Evolutionary conservation across 2,797 vertebrate genomes (phyloP).

Genomic region (Cuniculus paca): DNA sequence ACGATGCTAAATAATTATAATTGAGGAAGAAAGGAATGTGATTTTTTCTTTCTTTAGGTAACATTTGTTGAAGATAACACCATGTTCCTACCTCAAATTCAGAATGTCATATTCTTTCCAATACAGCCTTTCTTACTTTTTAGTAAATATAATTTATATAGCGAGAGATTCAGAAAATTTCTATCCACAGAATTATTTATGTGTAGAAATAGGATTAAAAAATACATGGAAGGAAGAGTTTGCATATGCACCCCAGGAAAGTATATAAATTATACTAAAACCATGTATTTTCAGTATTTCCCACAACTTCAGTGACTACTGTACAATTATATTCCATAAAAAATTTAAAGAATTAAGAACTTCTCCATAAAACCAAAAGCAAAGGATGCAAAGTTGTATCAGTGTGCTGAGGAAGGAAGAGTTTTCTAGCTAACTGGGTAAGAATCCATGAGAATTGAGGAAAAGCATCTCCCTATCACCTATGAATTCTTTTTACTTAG

Average conservation of each 20-base stretch:
- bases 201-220: not conserved
- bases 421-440: not conserved
- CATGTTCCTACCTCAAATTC: not conserved
- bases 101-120: not conserved
- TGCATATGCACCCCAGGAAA: not conserved
- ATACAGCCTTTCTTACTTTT: not conserved
- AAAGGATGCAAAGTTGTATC: not conserved
- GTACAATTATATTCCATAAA: not conserved
- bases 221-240: not conserved
- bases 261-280: not conserved
- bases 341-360: not conserved
- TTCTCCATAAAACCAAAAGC: not conserved
- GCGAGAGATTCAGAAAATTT: not conserved
- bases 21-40: not conserved
- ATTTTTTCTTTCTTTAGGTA: not conserved
- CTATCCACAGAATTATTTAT: not conserved
- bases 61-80: not conserved
- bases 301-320: not conserved
- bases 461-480: not conserved
- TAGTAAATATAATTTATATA: not conserved
- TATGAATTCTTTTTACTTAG: constrained; percentile 14
- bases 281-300: not conserved
- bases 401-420: not conserved
- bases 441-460: not conserved
- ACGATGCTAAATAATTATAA: not conserved